phyloP scores from a whole-genome alignment of 2,797 vertebrate species.

The Hemitrygon akajei region DNA sequence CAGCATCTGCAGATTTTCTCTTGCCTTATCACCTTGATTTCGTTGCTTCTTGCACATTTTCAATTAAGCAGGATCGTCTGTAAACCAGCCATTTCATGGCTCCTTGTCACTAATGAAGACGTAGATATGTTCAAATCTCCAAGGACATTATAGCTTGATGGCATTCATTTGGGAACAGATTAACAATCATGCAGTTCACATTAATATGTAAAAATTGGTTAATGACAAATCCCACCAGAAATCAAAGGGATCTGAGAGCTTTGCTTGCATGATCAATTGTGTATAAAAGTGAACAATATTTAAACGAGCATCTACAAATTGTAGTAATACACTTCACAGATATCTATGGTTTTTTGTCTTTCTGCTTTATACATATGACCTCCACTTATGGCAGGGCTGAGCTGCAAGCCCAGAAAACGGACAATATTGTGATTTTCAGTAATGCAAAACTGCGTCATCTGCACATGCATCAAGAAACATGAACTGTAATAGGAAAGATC shows the following conservation, averaged over 20 bases:
- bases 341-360: not conserved
- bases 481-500: too few species aligned
- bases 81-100: not conserved
- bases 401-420: too few species aligned
- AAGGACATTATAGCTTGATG: not conserved
- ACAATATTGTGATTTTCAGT: too few species aligned
- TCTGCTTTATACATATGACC: not conserved
- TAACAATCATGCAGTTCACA: not conserved
- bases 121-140: not conserved
- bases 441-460: too few species aligned
- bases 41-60: not conserved
- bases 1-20: too few species aligned
- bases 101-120: slow-evolving; percentile 1
- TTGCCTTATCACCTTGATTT: not conserved
- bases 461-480: too few species aligned
- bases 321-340: not conserved
- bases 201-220: not conserved
- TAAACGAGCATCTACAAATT: not conserved
- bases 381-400: too few species aligned
- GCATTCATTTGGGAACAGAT: not conserved
- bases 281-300: not conserved
- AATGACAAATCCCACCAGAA: not conserved
- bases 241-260: not conserved
- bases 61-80: not conserved
- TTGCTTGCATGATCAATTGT: not conserved